phyloP scores from a whole-genome alignment of 2,797 vertebrate species.

The Sardinella longiceps region DNA sequence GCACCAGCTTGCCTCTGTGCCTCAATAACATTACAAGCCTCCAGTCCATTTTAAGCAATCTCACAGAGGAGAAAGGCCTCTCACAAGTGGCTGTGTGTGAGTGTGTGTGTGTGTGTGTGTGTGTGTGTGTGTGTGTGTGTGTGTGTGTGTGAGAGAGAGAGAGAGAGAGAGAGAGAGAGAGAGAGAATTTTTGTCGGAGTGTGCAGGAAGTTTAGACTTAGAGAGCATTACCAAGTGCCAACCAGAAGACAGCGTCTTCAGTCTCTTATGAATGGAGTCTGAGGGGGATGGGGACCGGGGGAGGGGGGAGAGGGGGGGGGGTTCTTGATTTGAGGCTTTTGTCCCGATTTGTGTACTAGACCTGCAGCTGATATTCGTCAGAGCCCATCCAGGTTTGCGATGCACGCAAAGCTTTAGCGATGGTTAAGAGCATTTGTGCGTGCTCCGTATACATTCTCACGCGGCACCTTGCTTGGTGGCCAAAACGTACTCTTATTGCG shows the following conservation, averaged over 20 bases:
- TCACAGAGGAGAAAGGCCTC: background rate
- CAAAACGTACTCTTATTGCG: background rate
- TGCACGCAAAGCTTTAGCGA: background rate
- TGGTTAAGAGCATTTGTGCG: no score
- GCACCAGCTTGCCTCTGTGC: background rate
- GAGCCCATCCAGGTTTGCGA: background rate
- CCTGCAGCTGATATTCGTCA: background rate
- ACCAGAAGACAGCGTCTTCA: no score
- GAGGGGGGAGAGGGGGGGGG: no score
- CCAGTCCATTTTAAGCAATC: constrained; percentile 19
- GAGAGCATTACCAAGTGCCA: background rate
- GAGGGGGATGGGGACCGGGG: no score
- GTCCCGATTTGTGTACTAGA: background rate
- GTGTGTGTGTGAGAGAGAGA: background rate
- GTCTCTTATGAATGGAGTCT: background rate
- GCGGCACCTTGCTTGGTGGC: no score
- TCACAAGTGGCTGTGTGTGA: background rate
- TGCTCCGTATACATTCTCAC: no score
- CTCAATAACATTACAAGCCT: background rate
- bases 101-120: no score
- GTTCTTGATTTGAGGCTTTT: background rate
- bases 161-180: no score
- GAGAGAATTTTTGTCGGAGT: background rate
- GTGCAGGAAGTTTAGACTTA: background rate
- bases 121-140: background rate